phyloP scores from a whole-genome alignment of 2,888 invertebrate species.

The Ceraclea dissimilis region DNA sequence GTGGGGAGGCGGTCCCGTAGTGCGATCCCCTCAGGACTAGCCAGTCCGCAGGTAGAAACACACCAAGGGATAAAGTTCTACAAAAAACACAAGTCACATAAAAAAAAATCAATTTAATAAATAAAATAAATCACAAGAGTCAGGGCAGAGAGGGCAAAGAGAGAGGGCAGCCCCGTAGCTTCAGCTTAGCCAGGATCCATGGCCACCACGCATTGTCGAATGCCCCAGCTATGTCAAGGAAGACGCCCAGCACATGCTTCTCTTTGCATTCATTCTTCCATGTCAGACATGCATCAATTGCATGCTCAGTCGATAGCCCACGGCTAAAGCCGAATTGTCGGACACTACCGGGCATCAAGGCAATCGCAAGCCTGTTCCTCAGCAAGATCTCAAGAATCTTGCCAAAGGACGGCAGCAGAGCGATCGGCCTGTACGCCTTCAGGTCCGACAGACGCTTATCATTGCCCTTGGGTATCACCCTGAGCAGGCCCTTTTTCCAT shows the following conservation, averaged over 20 bases:
- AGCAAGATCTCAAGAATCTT: constrained; percentile 6
- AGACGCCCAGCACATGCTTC: constrained; percentile 25
- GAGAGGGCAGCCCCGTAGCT: constrained; percentile 6
- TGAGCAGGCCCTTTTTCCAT: constrained; percentile 7
- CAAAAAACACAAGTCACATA: not conserved
- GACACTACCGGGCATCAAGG: constrained; percentile 4
- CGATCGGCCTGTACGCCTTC: constrained; percentile 26
- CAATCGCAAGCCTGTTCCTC: not conserved
- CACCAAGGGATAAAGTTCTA: no score
- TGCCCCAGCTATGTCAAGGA: constrained; percentile 30
- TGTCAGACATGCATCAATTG: not conserved
- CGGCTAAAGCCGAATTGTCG: constrained; percentile 27
- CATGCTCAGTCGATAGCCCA: constrained; percentile 21
- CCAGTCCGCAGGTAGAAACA: no score
- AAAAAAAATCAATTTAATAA: not conserved
- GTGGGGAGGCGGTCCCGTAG: no score
- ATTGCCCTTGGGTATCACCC: no score
- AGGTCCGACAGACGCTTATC: constrained; percentile 22
- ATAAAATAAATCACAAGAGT: not conserved
- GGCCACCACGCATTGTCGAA: no score
- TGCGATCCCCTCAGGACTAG: no score
- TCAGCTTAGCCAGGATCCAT: constrained; percentile 26
- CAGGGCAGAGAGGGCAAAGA: constrained; percentile 13
- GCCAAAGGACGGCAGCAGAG: constrained; percentile 25
- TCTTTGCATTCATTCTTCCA: not conserved